Conservation (phyloP, 2,888 invertebrate genomes). For the Bombyx huttoni region DNA sequence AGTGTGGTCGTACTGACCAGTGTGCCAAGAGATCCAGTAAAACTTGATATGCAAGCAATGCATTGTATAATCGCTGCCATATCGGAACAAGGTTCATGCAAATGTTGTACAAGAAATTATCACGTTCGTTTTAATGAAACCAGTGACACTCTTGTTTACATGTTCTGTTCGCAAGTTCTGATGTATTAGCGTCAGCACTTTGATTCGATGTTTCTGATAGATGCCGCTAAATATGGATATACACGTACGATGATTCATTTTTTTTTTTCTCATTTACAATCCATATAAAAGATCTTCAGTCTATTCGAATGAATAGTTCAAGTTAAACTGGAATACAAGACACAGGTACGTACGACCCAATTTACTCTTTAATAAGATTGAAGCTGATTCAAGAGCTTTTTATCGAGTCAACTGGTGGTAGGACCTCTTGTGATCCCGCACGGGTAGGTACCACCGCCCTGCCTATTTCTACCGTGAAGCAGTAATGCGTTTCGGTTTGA, state of each 20-base stretch:
- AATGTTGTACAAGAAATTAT: constrained; percentile 15
- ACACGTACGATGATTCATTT: constrained; percentile 14
- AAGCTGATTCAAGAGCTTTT: not conserved
- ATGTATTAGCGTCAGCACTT: constrained; percentile 26
- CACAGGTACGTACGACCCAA: constrained; percentile 19
- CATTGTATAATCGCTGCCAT: not conserved
- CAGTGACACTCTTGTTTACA: constrained; percentile 21
- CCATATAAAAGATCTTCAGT: constrained; percentile 41
- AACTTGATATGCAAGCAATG: not conserved
- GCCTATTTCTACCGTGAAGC: too few relatives aligned
- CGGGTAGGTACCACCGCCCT: too few relatives aligned
- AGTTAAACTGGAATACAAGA: constrained; percentile 15
- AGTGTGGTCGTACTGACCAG: too few relatives aligned
- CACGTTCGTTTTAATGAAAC: constrained; percentile 18
- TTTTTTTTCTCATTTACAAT: constrained; percentile 30
- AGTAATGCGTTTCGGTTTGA: too few relatives aligned
- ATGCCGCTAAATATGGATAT: constrained; percentile 11
- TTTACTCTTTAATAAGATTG: not conserved
- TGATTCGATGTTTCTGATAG: constrained; percentile 7
- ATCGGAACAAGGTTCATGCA: constrained; percentile 4
- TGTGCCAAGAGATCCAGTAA: too few relatives aligned
- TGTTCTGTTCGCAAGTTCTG: constrained; percentile 18
- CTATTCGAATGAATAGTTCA: constrained; percentile 26
- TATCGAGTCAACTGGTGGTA: not conserved
- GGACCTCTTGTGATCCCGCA: too few relatives aligned